phyloP scores from a whole-genome alignment of 2,888 invertebrate species.

The Andrena bucephala region DNA sequence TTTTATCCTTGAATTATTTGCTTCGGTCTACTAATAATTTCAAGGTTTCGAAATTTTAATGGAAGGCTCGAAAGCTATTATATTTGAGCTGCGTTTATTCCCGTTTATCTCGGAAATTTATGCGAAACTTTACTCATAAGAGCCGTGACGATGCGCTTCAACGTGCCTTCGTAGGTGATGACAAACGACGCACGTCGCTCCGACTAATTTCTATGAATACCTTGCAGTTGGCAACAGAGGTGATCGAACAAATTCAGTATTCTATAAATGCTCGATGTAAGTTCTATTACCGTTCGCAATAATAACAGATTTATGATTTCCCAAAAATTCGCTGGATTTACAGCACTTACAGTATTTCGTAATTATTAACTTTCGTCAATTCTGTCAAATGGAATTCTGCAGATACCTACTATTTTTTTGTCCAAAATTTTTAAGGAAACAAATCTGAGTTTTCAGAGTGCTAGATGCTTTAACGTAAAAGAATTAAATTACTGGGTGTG shows the following conservation, averaged over 20 bases:
- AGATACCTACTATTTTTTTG: no score
- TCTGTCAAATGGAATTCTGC: no score
- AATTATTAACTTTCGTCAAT: no score
- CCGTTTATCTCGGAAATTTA: constrained; percentile 17
- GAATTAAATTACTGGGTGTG: no score
- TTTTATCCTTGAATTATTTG: neutral
- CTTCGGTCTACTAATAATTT: neutral
- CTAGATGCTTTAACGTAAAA: no score
- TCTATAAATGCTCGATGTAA: constrained; percentile 38
- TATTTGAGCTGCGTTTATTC: no score
- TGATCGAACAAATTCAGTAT: constrained; percentile 37
- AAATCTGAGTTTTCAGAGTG: no score
- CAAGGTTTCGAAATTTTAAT: constrained; percentile 6
- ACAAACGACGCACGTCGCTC: constrained; percentile 30
- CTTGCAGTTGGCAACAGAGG: constrained; percentile 40
- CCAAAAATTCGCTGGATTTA: neutral
- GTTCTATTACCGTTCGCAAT: neutral
- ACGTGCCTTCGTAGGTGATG: constrained; percentile 13
- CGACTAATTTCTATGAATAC: constrained; percentile 44
- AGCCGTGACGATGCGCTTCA: neutral
- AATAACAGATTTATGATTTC: neutral
- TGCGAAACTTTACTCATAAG: constrained; percentile 6
- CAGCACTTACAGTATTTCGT: no score
- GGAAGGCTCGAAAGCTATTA: neutral
- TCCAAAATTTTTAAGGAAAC: no score